Conservation (phyloP, 2,797 vertebrate species). For the Xenops minutus region DNA sequence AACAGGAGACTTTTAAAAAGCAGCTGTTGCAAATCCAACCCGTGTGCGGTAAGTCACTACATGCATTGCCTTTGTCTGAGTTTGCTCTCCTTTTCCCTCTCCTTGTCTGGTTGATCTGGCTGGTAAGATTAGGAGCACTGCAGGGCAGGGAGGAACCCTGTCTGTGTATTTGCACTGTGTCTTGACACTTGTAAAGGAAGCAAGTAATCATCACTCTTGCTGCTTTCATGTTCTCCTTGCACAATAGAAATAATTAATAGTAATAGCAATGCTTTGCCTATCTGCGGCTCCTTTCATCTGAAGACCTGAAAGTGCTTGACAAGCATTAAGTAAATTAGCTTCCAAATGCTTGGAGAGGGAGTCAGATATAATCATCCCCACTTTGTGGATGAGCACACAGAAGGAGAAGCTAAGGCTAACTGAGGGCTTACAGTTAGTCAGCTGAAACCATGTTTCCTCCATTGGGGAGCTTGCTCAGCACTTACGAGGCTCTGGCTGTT, state of each 20-base stretch:
- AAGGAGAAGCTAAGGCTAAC: slow-evolving; percentile 16
- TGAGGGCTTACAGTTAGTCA: slow-evolving; percentile 62
- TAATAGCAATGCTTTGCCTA: slow-evolving; percentile 61
- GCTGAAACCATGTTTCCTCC: slow-evolving; percentile 4
- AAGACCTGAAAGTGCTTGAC: slow-evolving; percentile 51
- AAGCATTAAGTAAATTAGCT: slow-evolving; percentile 59
- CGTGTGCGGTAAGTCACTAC: background rate
- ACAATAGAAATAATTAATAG: slow-evolving; percentile 63
- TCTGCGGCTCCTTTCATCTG: slow-evolving; percentile 60
- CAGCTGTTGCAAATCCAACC: background rate
- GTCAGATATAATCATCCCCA: slow-evolving; percentile 50
- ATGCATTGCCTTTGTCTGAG: background rate
- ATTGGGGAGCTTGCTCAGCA: background rate
- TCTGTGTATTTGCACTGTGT: slow-evolving; percentile 31
- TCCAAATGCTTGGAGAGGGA: slow-evolving; percentile 43
- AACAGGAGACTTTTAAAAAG: background rate
- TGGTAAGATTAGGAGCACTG: slow-evolving; percentile 32
- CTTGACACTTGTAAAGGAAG: slow-evolving; percentile 62
- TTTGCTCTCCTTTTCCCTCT: background rate
- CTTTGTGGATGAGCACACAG: slow-evolving; percentile 32
- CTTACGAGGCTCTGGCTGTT: background rate
- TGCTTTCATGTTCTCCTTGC: slow-evolving; percentile 65
- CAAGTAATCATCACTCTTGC: slow-evolving; percentile 33
- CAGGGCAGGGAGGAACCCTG: slow-evolving; percentile 35
- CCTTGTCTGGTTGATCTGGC: slow-evolving; percentile 20